Evolutionary conservation across 2,888 invertebrate species (phyloP), one percentile per base, ranked within the genome.

Genomic region (Megamerina dolium): DNA sequence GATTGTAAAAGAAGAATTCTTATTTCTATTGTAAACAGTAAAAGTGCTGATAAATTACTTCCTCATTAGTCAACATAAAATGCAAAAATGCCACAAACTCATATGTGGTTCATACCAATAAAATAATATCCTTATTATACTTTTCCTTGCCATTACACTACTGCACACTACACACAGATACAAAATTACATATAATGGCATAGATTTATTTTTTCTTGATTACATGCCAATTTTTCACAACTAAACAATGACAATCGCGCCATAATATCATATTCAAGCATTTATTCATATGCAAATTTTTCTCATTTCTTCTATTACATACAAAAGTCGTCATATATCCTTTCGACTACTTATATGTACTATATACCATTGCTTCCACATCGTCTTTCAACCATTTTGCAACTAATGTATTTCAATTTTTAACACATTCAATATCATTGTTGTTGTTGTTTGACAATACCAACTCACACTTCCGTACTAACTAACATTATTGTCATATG

Each of bases 331-430:
- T 12, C 26, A n/a, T 18, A 18, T 20, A 27, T 34, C 6, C 6
- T 10, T 10, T 29, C 29, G 27, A 5, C 10, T n/a, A 21, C 20
- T 10, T 8, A 30, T 27, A 10, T 41, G 29, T 41, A 27, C 41
- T 41, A 21, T 41, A n/a, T 27, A 5, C 27, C 13, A n/a, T 27
- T 27, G 27, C 13, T 27, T 27, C 27, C 5, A n/a, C 5, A 13
- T 5, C 13, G 13, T 18, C 14, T 33, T 37, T 31, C 43, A 32
- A 33, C 43, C 37, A 37, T 37, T 37, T 44, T 43, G 40, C 49
- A 48, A 43, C 50, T 45, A 50, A 52, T 45, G 51, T 44, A 43
- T 39, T 44, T 40, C 46, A 45, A 49, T 48, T 49, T 46, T 46
- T 43, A 42, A 38, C 49, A 39, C 49, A 42, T 44, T 49, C 42